These are phyloP conservation scores for Orthonyx spaldingii DNA, from an alignment of 2,113 vertebrate species.

Conservation along the genomic window DNA sequence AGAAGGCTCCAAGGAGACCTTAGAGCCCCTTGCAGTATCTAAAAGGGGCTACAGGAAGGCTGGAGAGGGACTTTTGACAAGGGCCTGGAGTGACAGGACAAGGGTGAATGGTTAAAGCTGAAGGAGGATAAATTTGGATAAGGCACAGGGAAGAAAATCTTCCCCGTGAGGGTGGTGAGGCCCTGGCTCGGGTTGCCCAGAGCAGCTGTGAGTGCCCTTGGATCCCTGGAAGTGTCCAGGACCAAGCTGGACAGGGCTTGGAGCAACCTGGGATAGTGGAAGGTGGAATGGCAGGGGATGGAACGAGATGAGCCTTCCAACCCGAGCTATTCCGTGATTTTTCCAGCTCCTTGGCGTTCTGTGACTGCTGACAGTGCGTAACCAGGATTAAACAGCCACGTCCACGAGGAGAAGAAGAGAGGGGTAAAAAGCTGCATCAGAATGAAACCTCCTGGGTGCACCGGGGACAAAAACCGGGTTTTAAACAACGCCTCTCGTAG, in stretches of 20 bases:
- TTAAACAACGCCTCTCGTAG: not conserved
- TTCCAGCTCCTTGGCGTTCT: not conserved
- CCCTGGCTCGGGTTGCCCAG: not conserved
- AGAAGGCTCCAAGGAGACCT: not conserved
- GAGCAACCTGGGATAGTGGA: not conserved
- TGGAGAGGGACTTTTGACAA: not conserved
- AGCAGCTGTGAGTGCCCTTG: not conserved
- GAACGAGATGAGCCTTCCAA: not conserved
- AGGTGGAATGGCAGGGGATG: not conserved
- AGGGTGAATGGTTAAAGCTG: not conserved
- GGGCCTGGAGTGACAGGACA: not conserved
- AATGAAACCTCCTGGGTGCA: not conserved
- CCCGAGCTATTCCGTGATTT: not conserved
- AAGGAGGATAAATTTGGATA: not conserved
- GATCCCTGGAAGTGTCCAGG: not conserved
- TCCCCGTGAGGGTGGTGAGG: not conserved
- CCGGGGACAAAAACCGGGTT: not conserved
- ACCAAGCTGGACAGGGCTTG: rapidly evolving
- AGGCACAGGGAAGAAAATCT: not conserved
- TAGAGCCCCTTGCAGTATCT: not conserved
- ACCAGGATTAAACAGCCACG: not conserved
- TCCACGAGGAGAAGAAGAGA: not conserved
- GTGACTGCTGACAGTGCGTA: rapidly evolving
- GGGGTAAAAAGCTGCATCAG: not conserved
- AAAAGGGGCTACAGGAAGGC: not conserved